Percentiles rank a stretch among this genome's conserved stretches.
phyloP scores from a whole-genome alignment of 2,113 vertebrate genomes.

The Brienomyrus brachyistius region DNA sequence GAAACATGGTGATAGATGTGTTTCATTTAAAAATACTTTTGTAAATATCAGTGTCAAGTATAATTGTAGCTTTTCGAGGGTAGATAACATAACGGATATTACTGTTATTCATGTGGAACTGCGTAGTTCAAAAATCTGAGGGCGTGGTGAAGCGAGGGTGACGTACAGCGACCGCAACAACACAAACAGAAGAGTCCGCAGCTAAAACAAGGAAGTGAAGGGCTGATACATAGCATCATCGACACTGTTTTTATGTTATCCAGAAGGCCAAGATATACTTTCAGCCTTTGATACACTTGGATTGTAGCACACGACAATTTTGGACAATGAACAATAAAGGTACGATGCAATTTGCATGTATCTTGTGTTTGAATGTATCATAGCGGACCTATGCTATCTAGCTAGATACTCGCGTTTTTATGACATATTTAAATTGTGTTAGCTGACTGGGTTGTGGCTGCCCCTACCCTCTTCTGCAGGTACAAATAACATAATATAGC shows the following conservation, averaged over 20 bases:
- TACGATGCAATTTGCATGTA: constrained; percentile 6
- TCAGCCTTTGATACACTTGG: constrained; percentile 24
- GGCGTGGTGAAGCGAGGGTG: constrained; percentile 35
- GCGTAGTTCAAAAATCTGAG: not conserved
- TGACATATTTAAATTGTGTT: not conserved
- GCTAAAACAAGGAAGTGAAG: constrained; percentile 67
- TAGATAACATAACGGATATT: not conserved
- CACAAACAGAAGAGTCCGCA: constrained; percentile 30
- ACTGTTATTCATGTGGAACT: not conserved
- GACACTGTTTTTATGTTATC: constrained; percentile 20
- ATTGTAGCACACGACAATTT: constrained; percentile 21
- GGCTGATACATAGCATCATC: constrained; percentile 26
- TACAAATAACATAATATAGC: not conserved
- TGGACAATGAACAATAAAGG: constrained; percentile 69
- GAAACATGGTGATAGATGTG: not conserved
- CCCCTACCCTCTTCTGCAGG: not conserved
- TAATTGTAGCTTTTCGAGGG: not conserved
- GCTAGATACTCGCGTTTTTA: constrained; percentile 36
- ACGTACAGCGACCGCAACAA: constrained; percentile 62
- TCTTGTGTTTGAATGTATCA: not conserved
- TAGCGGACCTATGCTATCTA: not conserved
- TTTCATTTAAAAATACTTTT: not conserved
- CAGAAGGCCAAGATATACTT: constrained; percentile 24
- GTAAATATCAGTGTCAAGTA: not conserved
- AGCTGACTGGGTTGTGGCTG: not conserved